Percentiles rank a stretch among this genome's conserved stretches.
Conservation (phyloP, 2,113 vertebrate genomes). For the Chauna torquata region DNA sequence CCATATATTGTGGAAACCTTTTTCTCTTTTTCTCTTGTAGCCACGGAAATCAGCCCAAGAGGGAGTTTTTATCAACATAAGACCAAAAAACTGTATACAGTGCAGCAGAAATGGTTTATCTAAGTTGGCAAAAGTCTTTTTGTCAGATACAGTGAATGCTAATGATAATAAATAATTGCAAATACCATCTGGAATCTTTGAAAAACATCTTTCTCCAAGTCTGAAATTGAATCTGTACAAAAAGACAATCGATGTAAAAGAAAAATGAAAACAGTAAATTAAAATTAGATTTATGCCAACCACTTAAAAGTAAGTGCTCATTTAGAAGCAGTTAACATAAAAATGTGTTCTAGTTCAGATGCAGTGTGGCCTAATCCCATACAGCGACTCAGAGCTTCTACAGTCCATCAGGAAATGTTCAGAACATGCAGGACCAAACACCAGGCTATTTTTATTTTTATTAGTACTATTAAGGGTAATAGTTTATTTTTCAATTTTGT, state of each 20-base stretch:
- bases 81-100: neutral
- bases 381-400: conserved; percentile 1
- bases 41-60: neutral
- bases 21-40: neutral
- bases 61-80: neutral
- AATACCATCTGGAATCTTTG: conserved; percentile 59
- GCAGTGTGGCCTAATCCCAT: conserved; percentile 4
- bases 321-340: conserved; percentile 61
- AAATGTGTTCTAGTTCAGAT: conserved; percentile 35
- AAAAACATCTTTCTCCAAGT: conserved; percentile 43
- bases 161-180: conserved; percentile 61
- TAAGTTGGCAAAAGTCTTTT: conserved; percentile 52
- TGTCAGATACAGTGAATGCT: conserved; percentile 40
- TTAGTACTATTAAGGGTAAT: neutral
- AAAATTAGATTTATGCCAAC: conserved; percentile 63
- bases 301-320: conserved; percentile 52
- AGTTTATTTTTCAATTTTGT: neutral
- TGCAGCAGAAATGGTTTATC: conserved; percentile 41
- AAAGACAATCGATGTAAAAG: conserved; percentile 50
- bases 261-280: conserved; percentile 57
- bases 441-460: neutral
- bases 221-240: conserved; percentile 36
- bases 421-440: neutral
- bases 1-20: neutral
- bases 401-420: neutral